A percentile compares a stretch with the other conserved stretches of the same genome.
Evolutionary conservation across 2,888 invertebrate genomes (phyloP).

Genomic region (Yponomeuta evonymella): DNA sequence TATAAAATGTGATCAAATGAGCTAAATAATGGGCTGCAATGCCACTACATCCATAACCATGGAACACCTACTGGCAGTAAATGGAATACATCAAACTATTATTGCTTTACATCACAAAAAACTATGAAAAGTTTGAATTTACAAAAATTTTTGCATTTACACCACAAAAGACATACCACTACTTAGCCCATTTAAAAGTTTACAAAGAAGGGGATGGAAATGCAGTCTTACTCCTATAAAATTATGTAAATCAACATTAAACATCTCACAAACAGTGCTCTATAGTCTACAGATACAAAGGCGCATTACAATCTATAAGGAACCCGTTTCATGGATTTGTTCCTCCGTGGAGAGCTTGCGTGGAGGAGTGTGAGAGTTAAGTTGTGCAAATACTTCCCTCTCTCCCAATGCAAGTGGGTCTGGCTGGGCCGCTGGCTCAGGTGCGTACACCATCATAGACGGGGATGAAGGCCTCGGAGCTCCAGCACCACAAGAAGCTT

Average conservation of each 20-base stretch:
- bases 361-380: slow-evolving; percentile 55
- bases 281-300: slow-evolving; percentile 32
- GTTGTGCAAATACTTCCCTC: slow-evolving; percentile 68
- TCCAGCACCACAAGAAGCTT: slow-evolving; percentile 79
- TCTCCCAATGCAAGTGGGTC: slow-evolving; percentile 68
- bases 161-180: background rate
- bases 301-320: slow-evolving; percentile 58
- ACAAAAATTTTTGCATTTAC: background rate
- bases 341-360: slow-evolving; percentile 60
- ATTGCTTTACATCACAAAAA: background rate
- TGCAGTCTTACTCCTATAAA: slow-evolving; percentile 5
- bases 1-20: background rate
- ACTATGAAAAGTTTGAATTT: background rate
- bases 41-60: background rate
- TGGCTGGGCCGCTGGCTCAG: slow-evolving; percentile 53
- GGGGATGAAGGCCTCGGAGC: slow-evolving; percentile 75
- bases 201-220: slow-evolving; percentile 43
- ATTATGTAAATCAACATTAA: slow-evolving; percentile 9
- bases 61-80: background rate
- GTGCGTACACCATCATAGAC: slow-evolving; percentile 75
- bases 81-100: background rate
- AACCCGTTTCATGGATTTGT: slow-evolving; percentile 59
- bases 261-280: slow-evolving; percentile 24
- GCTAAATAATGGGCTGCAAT: background rate
- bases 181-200: slow-evolving; percentile 19